Evolutionary conservation across 2,113 vertebrate species (phyloP).

Genomic region (Thymallus thymallus): DNA sequence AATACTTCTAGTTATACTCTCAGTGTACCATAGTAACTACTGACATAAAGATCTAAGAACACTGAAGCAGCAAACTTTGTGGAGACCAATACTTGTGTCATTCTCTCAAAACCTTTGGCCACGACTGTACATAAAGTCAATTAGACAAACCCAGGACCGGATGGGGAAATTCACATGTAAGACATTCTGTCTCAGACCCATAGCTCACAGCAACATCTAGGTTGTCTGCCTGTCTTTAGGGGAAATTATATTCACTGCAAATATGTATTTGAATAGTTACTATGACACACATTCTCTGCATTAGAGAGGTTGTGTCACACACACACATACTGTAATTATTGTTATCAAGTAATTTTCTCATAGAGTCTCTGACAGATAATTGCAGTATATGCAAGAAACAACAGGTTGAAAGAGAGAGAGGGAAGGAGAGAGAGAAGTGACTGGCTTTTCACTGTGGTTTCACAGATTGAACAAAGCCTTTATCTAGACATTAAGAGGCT

Average conservation of each 20-base stretch:
- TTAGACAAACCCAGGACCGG: not conserved
- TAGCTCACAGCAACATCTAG: not conserved
- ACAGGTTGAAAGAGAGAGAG: constrained; percentile 28
- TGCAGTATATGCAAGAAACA: constrained; percentile 38
- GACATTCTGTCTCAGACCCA: too few species aligned
- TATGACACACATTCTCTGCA: constrained; percentile 13
- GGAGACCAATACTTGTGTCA: too few species aligned
- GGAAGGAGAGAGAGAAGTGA: constrained; percentile 2
- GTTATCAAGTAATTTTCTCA: constrained; percentile 48
- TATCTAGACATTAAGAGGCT: too few species aligned
- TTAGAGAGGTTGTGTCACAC: constrained; percentile 11
- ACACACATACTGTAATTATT: constrained; percentile 47
- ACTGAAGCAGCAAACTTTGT: too few species aligned
- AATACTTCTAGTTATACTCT: too few species aligned
- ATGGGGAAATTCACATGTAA: not conserved
- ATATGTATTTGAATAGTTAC: constrained; percentile 19
- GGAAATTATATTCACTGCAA: constrained; percentile 11
- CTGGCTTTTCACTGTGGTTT: not conserved
- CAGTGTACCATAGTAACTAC: too few species aligned
- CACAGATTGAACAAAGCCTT: too few species aligned
- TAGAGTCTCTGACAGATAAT: constrained; percentile 43
- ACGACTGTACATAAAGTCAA: not conserved
- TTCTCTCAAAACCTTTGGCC: too few species aligned
- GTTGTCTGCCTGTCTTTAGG: too few species aligned
- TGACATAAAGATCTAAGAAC: too few species aligned